These are phyloP conservation scores for Zeugodacus cucurbitae DNA, from an alignment of 1,140 invertebrate genomes.

Conservation along the genomic window DNA sequence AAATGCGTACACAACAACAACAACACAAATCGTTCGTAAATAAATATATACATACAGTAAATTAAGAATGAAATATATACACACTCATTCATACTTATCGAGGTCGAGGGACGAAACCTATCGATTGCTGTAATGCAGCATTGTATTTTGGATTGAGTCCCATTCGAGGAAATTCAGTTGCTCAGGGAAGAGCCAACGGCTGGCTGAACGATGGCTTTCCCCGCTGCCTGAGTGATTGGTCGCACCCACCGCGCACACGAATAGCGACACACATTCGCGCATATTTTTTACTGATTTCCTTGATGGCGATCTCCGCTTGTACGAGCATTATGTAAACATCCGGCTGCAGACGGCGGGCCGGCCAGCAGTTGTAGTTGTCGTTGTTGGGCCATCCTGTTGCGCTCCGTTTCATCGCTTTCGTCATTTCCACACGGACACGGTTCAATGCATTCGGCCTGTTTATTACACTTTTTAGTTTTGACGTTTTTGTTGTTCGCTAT, in stretches of 20 bases:
- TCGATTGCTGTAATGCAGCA: background rate
- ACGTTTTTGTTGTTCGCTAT: background rate
- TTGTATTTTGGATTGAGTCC: background rate
- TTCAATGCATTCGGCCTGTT: background rate
- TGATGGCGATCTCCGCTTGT: background rate
- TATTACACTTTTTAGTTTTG: background rate
- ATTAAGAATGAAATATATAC: too few relatives aligned
- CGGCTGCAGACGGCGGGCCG: background rate
- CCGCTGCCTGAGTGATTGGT: background rate
- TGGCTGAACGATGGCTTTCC: background rate
- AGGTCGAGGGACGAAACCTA: background rate
- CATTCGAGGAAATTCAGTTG: background rate
- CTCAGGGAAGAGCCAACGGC: background rate
- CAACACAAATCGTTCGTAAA: background rate
- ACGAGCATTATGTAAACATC: background rate
- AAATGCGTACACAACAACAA: background rate
- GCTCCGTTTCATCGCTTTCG: background rate
- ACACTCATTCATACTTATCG: background rate
- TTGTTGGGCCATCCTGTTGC: background rate
- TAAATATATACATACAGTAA: background rate
- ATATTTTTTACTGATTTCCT: background rate
- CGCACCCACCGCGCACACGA: background rate
- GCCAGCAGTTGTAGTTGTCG: background rate
- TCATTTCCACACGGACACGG: background rate
- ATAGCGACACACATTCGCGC: background rate